Evolutionary conservation across 2,797 vertebrate species (phyloP).

Genomic region (Gymnothorax javanicus): DNA sequence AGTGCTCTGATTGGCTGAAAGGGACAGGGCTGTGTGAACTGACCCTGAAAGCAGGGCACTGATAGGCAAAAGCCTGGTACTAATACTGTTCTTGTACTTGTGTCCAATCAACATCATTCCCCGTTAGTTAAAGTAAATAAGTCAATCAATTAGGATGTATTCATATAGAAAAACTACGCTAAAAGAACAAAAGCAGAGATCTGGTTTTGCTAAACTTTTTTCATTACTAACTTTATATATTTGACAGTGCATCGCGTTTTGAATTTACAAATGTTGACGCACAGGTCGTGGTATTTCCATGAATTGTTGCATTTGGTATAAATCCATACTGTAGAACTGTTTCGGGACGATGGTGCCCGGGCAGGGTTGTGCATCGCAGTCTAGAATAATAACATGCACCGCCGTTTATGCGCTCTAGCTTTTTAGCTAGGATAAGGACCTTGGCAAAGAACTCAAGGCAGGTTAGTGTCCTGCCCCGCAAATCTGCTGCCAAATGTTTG

Average conservation of each 20-base stretch:
- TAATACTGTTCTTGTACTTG: constrained; percentile 57
- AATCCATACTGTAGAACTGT: neutral
- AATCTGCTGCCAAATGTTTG: constrained; percentile 81
- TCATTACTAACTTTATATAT: neutral
- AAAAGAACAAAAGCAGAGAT: constrained; percentile 64
- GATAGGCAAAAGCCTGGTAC: constrained; percentile 56
- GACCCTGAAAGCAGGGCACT: constrained; percentile 52
- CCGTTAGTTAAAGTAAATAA: constrained; percentile 37
- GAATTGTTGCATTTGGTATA: neutral
- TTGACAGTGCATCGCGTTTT: neutral
- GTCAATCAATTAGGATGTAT: constrained; percentile 40
- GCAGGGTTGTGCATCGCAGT: neutral
- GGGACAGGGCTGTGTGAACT: constrained; percentile 28
- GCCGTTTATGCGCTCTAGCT: no score
- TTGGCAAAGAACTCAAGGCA: constrained; percentile 56
- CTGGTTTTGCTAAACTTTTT: constrained; percentile 43
- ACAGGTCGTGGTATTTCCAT: neutral
- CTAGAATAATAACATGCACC: neutral
- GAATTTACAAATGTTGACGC: neutral
- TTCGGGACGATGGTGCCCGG: neutral
- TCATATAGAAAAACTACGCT: constrained; percentile 27
- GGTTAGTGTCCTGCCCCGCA: constrained; percentile 73
- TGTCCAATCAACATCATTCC: constrained; percentile 63
- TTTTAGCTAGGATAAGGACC: neutral
- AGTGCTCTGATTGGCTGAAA: constrained; percentile 21